phyloP scores from a whole-genome alignment of 1,140 invertebrate genomes.

The Drosophila nigromelanica region DNA sequence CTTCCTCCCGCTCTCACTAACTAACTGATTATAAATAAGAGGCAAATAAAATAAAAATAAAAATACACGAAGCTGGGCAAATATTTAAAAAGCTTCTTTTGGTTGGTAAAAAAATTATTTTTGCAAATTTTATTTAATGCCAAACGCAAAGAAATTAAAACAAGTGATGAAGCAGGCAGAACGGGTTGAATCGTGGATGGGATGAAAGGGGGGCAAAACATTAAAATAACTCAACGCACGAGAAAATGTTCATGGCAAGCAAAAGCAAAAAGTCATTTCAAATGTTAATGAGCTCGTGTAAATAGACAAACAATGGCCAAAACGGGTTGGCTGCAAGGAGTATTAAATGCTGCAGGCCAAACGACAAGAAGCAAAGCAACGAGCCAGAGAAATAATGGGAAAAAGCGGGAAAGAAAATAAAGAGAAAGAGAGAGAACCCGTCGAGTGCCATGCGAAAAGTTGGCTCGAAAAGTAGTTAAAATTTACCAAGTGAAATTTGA shows the following conservation, averaged over 20 bases:
- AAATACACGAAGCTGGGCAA: conserved; percentile 31
- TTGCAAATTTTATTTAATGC: conserved; percentile 79
- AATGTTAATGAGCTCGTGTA: conserved; percentile 82
- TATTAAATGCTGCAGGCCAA: conserved; percentile 32
- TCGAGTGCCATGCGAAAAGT: conserved; percentile 51
- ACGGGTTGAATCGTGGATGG: not conserved
- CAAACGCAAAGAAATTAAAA: conserved; percentile 65
- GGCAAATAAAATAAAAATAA: conserved; percentile 14
- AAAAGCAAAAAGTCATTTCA: conserved; percentile 77
- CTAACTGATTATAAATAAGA: conserved; percentile 24
- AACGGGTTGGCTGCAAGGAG: conserved; percentile 42
- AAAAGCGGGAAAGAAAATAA: not conserved
- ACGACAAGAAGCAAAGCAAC: conserved; percentile 9
- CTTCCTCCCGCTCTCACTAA: not conserved
- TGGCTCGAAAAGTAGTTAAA: conserved; percentile 71
- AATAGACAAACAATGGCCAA: conserved; percentile 78
- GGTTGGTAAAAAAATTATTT: conserved; percentile 71
- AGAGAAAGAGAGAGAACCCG: not conserved
- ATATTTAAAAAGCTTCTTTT: conserved; percentile 62
- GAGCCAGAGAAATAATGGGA: not conserved
- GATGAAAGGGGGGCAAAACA: conserved; percentile 37
- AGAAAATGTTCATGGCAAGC: conserved; percentile 42
- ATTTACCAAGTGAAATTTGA: conserved; percentile 75
- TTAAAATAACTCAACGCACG: conserved; percentile 65
- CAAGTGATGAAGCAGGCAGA: conserved; percentile 16